Evolutionary conservation across 2,888 invertebrate genomes (phyloP), one percentile per base, ranked within the genome.

Genomic region (Cosmopolites sordidus): DNA sequence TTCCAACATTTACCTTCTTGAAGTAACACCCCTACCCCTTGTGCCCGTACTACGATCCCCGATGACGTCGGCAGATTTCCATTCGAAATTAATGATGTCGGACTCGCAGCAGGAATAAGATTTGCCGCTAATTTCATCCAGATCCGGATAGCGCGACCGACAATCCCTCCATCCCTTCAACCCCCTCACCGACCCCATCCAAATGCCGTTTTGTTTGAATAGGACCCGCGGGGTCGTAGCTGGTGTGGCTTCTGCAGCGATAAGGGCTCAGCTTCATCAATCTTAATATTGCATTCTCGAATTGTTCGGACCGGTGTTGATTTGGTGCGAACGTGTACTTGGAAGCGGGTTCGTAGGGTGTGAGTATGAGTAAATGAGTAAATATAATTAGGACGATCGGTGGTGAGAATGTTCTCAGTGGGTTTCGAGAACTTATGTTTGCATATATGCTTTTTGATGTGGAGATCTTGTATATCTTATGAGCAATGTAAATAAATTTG

Each of bases 251-350:
- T 54, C 50, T 58, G 62, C 64, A 57, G 63, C 65, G 69, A 70
- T 70, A 69, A 70, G 69, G 62, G 53, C 18, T 62, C 60, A 54
- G 56, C 62, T 69, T 71, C 70, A 73, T 72, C 72, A 72, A 73
- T 73, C 73, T 73, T 73, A 69, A 73, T 73, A 72, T 71, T 69
- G 65, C 69, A 71, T 73, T 71, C 72, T 70, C 68, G 58, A 58
- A 58, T 60, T 60, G 60, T 33, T 33, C 33, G 33, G 33, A 9
- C 27, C 27, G 27, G 12, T 33, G 33, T 12, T 33, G 33, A 27
- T 27, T 9, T 27, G 27, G 27, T 9, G 27, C 9, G 9, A 27
- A 27, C 27, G 27, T 27, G 27, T 9, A 9, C 6, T 5, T 5
- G 27, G 27, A 6, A 11, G 12, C 12, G 8, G 33, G 33, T 4